A percentile compares a stretch with the other conserved stretches of the same genome.
These are phyloP conservation scores for Drosophila triauraria DNA, from an alignment of 1,140 invertebrate genomes.

Conservation along the genomic window DNA sequence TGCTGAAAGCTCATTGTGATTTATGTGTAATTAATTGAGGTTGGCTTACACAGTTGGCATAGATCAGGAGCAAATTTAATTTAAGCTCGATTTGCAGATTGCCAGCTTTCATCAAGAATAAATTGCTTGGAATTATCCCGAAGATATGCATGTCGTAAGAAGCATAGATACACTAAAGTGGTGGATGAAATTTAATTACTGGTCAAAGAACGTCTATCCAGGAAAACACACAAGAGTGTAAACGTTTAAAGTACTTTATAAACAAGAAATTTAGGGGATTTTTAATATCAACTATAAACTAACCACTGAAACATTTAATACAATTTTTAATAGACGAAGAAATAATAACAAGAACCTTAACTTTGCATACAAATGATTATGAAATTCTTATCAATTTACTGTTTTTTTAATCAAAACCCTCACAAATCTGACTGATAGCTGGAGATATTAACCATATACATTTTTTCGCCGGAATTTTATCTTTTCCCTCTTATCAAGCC, in stretches of 20 bases:
- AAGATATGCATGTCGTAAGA: background rate
- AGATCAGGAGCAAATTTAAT: background rate
- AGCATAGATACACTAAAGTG: background rate
- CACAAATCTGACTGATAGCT: constrained; percentile 5
- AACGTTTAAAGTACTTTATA: background rate
- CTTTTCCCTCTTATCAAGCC: background rate
- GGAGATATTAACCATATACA: background rate
- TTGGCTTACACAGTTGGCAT: background rate
- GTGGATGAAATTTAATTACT: background rate
- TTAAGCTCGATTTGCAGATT: background rate
- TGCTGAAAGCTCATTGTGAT: constrained; percentile 12
- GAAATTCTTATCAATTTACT: background rate
- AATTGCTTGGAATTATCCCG: background rate
- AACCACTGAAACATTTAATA: no score
- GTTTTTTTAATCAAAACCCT: background rate
- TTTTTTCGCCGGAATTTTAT: background rate
- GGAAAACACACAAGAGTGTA: no score
- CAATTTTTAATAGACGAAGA: background rate
- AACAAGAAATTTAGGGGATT: background rate
- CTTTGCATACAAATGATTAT: background rate
- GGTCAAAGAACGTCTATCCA: no score
- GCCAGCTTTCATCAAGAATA: background rate
- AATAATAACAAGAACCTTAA: no score
- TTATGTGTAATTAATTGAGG: constrained; percentile 11
- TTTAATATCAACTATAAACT: background rate